Conservation (phyloP, 2,888 invertebrate genomes). For the Protodeltote pygarga region DNA sequence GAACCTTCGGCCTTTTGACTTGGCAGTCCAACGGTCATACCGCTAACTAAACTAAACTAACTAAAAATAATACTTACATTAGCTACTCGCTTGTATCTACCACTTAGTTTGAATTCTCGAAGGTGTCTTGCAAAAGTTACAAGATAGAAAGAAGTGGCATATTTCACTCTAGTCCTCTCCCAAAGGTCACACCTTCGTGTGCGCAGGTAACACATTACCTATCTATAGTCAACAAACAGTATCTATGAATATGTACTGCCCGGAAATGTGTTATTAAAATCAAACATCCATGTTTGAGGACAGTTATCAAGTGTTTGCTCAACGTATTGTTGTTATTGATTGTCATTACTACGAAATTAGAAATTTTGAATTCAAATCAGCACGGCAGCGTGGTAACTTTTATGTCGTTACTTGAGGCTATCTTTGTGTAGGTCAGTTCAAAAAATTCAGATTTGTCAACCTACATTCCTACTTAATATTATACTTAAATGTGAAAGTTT, state of each 20-base stretch:
- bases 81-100: background rate
- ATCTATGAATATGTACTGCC: constrained; percentile 6
- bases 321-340: constrained; percentile 2
- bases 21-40: no score
- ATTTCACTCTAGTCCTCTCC: constrained; percentile 26
- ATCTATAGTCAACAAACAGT: constrained; percentile 22
- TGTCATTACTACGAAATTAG: background rate
- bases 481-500: no score
- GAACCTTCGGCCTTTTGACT: no score
- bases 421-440: no score
- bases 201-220: constrained; percentile 18
- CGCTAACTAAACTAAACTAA: no score
- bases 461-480: no score
- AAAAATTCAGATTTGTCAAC: no score
- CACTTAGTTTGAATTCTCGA: constrained; percentile 23
- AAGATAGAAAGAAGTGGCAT: constrained; percentile 5
- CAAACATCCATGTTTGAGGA: constrained; percentile 32
- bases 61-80: no score
- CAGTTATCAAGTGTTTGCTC: constrained; percentile 30
- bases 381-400: no score
- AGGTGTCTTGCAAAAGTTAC: constrained; percentile 10
- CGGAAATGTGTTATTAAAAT: constrained; percentile 45
- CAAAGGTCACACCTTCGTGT: constrained; percentile 10
- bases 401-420: no score
- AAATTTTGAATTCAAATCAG: no score